Percentiles rank a stretch among this genome's conserved stretches.
phyloP scores from a whole-genome alignment of 1,140 invertebrate genomes.

The Antheraea mylitta region DNA sequence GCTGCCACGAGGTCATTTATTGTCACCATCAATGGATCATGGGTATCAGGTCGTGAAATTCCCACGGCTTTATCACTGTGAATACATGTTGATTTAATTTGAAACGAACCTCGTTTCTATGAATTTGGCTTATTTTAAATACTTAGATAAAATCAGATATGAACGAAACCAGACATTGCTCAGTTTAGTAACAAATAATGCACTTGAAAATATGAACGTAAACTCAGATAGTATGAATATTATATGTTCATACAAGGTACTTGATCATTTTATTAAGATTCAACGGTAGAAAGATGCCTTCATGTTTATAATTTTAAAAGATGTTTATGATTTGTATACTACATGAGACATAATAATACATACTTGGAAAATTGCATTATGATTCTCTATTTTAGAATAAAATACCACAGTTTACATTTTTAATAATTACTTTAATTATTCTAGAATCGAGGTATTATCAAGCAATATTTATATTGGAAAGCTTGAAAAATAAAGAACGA shows the following conservation, averaged over 20 bases:
- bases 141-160: too few species aligned
- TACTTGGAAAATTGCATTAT: too few species aligned
- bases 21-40: conserved; percentile 24
- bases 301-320: background rate
- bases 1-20: conserved; percentile 27
- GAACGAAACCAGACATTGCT: too few species aligned
- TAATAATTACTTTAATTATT: background rate
- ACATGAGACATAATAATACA: too few species aligned
- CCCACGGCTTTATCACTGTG: conserved; percentile 19
- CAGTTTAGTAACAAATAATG: too few species aligned
- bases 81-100: background rate
- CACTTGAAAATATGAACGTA: too few species aligned
- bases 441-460: conserved; percentile 2
- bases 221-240: too few species aligned
- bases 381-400: too few species aligned
- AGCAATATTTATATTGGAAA: background rate
- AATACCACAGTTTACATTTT: too few species aligned
- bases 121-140: background rate
- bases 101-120: background rate
- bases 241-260: too few species aligned
- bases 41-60: conserved; percentile 27
- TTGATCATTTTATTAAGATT: too few species aligned
- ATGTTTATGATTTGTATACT: background rate
- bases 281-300: background rate
- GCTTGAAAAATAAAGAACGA: background rate